A percentile compares a stretch with the other conserved stretches of the same genome.
phyloP scores from a whole-genome alignment of 1,140 invertebrate species.

The Orussus abietinus region DNA sequence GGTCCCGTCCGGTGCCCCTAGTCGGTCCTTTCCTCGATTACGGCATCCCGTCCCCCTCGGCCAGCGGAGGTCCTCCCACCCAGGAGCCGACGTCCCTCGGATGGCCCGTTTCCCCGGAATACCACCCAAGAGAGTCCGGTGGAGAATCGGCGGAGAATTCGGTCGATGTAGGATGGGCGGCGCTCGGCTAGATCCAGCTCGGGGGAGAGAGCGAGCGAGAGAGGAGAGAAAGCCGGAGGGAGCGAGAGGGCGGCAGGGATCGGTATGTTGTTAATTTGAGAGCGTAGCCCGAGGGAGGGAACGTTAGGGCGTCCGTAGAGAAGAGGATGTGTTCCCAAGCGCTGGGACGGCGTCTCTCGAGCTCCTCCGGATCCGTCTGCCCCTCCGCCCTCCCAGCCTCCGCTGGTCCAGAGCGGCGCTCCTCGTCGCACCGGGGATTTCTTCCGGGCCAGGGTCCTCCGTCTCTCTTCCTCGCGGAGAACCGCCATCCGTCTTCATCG shows the following conservation, averaged over 20 bases:
- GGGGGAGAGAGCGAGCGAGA: no score
- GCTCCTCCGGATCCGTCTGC: slow-evolving; percentile 21
- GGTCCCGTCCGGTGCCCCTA: no score
- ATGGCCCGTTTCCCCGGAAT: no score
- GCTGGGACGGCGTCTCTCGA: slow-evolving; percentile 31
- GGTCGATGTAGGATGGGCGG: no score
- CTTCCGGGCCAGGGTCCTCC: slow-evolving; percentile 19
- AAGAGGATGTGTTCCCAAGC: slow-evolving; percentile 38
- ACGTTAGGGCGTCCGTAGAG: slow-evolving; percentile 19
- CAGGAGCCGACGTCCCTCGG: no score
- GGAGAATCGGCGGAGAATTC: no score
- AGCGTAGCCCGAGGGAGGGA: slow-evolving; percentile 43
- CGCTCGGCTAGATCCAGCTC: no score
- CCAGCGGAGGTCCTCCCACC: no score
- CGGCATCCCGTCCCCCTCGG: no score
- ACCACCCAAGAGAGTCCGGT: no score
- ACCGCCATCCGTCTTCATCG: slow-evolving; percentile 55
- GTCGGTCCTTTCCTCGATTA: no score
- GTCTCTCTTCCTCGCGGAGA: slow-evolving; percentile 29
- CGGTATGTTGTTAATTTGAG: slow-evolving; percentile 54
- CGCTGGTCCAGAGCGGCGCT: slow-evolving; percentile 15
- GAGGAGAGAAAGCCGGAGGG: neutral
- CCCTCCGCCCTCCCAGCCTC: slow-evolving; percentile 13
- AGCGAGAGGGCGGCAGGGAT: slow-evolving; percentile 37
- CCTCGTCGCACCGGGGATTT: slow-evolving; percentile 10